Base-by-base conservation (phyloP, 1,140 invertebrate genomes). In the Archivesica marissinica region DNA sequence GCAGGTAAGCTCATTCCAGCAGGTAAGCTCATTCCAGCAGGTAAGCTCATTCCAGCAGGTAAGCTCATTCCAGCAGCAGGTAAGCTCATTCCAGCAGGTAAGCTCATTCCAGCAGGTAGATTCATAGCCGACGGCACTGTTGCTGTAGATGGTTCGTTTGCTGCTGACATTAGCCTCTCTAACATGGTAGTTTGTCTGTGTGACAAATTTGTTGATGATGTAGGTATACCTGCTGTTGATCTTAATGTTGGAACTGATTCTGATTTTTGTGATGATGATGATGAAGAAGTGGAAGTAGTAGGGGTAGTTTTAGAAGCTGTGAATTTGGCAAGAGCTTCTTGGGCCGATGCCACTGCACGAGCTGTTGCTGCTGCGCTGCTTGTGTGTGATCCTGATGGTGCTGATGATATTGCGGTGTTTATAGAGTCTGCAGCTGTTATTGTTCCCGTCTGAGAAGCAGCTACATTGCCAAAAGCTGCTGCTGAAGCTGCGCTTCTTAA, bases 311-410 rank as follows among this genome's bases (percentile, higher is more conserved):
- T 30, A 33, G 68, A 44, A 4, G 41, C 44, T 15, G 33, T 15
- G 33, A 72, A 72, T 20, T 72, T 50, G 13, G 68, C 68, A 20
- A 72, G 68, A 7, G 68, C 38, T 52, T 23, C 68, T 17, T 44
- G 20, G 17, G 66, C 66, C 4, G 61, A 13, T 13, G 68, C 68
- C 17, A 44, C 41, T 15, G 68, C 68, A 28, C 25, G 44, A 47
- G 41, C 39, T 7, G n/a, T 47, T 1, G 68, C 39, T 23, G 39
- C 15, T 23, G 68, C 28, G 17, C 23, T 33, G 41, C 6, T 50
- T 30, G 39, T 25, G 1, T 25, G 13, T 7, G 39, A 17, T 47
- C 41, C 20, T 0, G 23, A 20, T 47, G 20, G 13, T 33, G 68
- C 7, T 30, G 23, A 4, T 47, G 68, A 47, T 4, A 56, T 56